Percentiles rank a stretch among this genome's conserved stretches.
phyloP scores from a whole-genome alignment of 2,888 invertebrate species.

The Lymantria monacha region DNA sequence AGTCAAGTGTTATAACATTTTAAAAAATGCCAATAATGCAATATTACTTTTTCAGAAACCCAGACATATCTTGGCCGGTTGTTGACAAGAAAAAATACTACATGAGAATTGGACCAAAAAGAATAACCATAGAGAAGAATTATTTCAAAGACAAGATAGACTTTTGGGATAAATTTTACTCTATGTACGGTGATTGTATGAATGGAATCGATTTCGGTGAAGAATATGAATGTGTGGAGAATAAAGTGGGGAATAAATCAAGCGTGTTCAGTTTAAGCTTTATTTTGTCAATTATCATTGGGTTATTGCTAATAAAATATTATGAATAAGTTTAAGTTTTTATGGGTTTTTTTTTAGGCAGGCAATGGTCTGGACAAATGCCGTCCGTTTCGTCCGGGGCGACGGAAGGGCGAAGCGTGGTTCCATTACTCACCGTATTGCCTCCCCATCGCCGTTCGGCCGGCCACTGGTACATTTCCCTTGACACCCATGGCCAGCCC shows the following conservation, averaged over 20 bases:
- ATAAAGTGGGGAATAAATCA: neutral
- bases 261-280: neutral
- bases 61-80: neutral
- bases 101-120: neutral
- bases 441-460: too few species aligned
- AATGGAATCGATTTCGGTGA: neutral
- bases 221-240: neutral
- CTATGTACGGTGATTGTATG: neutral
- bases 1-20: too few species aligned
- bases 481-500: too few species aligned
- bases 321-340: too few species aligned
- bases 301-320: neutral
- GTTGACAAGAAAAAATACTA: neutral
- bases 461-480: too few species aligned
- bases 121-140: neutral
- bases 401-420: too few species aligned
- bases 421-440: too few species aligned
- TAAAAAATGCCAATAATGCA: too few species aligned
- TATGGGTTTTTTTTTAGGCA: too few species aligned
- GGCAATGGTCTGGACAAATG: too few species aligned
- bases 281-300: neutral
- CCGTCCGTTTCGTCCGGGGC: too few species aligned
- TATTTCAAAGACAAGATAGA: neutral
- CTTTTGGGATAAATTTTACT: neutral
- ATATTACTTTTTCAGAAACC: neutral